These are phyloP conservation scores for Psephotus haematonotus DNA, from an alignment of 2,113 vertebrate genomes.

Conservation along the genomic window DNA sequence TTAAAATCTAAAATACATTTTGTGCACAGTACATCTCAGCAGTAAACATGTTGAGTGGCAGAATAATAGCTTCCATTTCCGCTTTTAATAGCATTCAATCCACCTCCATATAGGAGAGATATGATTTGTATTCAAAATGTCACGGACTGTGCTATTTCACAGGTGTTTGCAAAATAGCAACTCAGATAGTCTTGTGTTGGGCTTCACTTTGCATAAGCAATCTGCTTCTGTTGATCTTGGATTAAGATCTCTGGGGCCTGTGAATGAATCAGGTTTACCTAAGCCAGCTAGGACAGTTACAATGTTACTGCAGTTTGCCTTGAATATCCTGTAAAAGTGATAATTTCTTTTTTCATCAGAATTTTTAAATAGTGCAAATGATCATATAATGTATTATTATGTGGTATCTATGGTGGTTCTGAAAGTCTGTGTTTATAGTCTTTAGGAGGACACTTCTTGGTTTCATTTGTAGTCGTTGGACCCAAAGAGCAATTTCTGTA, in stretches of 20 bases:
- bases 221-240: neutral
- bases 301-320: neutral
- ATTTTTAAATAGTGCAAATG: neutral
- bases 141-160: neutral
- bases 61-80: neutral
- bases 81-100: neutral
- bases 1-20: neutral
- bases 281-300: neutral
- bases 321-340: neutral
- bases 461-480: neutral
- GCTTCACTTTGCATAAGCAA: neutral
- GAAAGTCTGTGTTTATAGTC: neutral
- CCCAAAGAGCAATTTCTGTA: neutral
- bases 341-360: neutral
- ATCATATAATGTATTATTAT: neutral
- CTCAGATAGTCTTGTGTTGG: neutral
- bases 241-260: neutral
- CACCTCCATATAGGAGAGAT: rapidly evolving
- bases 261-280: neutral
- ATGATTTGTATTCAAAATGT: neutral
- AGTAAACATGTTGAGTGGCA: neutral
- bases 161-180: neutral
- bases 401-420: neutral
- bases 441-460: neutral
- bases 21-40: neutral